phyloP scores from a whole-genome alignment of 2,888 invertebrate genomes.

The Cataglyphis livida region DNA sequence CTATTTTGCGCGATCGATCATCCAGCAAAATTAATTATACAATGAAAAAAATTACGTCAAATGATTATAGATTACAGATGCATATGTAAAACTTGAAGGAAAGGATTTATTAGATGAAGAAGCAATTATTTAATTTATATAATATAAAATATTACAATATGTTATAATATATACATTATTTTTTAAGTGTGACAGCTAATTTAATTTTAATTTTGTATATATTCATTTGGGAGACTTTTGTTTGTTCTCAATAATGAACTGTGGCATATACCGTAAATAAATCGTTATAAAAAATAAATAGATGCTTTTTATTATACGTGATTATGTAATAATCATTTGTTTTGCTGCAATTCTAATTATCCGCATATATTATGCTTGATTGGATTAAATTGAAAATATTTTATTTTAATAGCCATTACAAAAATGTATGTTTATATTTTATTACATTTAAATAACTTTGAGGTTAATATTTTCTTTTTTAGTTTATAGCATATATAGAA shows the following conservation, averaged over 20 bases:
- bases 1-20: neutral
- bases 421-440: neutral
- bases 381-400: neutral
- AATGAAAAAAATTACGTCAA: neutral
- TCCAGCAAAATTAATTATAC: neutral
- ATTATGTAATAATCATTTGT: neutral
- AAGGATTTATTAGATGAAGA: neutral
- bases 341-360: neutral
- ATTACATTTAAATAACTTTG: neutral
- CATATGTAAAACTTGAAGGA: neutral
- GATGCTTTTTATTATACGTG: slow-evolving; percentile 74
- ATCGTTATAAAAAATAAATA: slow-evolving; percentile 62
- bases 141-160: neutral
- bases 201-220: slow-evolving; percentile 34
- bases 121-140: neutral
- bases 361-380: neutral
- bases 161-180: neutral
- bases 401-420: neutral
- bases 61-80: neutral
- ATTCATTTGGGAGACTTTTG: slow-evolving; percentile 54
- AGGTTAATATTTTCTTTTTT: neutral
- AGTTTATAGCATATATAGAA: neutral
- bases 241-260: slow-evolving; percentile 55
- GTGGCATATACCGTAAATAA: slow-evolving; percentile 64
- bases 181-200: neutral